Evolutionary conservation across 2,888 invertebrate species (phyloP), one percentile per base, ranked within the genome.

Genomic region (Cantharis rustica): DNA sequence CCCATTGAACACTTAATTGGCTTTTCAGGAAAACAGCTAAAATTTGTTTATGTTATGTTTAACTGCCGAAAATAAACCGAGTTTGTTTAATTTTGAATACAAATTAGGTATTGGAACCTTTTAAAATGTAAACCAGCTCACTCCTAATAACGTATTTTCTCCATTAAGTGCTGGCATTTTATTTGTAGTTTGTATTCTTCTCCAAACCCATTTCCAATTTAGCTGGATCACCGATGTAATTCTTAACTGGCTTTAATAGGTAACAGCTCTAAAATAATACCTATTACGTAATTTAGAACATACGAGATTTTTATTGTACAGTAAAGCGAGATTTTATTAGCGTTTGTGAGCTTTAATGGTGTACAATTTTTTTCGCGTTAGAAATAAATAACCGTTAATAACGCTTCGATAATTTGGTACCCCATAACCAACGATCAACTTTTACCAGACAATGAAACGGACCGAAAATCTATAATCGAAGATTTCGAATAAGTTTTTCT

Each of bases 211-310:
- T 78, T 82, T 83, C 84, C 84, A 84, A 85, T 85, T 85, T 83
- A 83, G 81, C 79, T 83, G 82, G 82, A 84, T 83, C 84, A 82
- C 79, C 79, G 79, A 80, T 80, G 81, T 84, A 84, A 84, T 85
- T 82, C 83, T 83, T 84, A 80, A 82, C 82, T 78, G 23, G 31
- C 63, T 72, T 72, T 75, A 75, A 72, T 75, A 72, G 72, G 69
- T 61, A 72, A 72, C 75, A 72, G 64, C 63, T 64, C 69, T 63
- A 69, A 75, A 72, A 72, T 72, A 69, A 75, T 70, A 26, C 72
- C 31, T 47, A 61, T 69, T 31, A 13, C 61, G 71, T 68, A 71
- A 71, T 71, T 68, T 69, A 69, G 31, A 72, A 15, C 61, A 47
- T 68, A 20, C 62, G 23, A 73, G 68, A 61, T 61, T 73, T 68